A percentile compares a stretch with the other conserved stretches of the same genome.
These are phyloP conservation scores for Synanthedon tipuliformis DNA, from an alignment of 2,888 invertebrate species.

Conservation along the genomic window DNA sequence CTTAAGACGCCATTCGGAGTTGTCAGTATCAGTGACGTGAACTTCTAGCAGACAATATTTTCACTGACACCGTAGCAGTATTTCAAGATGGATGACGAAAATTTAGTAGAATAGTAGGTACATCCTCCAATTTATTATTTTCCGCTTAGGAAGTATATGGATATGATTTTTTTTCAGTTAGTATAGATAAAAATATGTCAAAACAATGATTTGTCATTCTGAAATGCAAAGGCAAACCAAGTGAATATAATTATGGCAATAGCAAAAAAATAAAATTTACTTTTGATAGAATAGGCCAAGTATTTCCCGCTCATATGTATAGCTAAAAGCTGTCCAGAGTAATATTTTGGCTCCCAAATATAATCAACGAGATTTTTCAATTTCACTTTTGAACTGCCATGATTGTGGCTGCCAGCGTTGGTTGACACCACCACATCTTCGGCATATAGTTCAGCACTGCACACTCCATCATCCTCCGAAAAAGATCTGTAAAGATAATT, in stretches of 20 bases:
- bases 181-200: too few relatives aligned
- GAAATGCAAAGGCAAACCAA: neutral
- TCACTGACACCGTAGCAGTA: too few relatives aligned
- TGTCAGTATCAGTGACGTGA: too few relatives aligned
- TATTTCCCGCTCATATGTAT: constrained; percentile 88
- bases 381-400: constrained; percentile 91
- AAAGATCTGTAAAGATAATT: constrained; percentile 56
- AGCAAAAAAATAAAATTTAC: constrained; percentile 50
- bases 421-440: constrained; percentile 78
- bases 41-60: too few relatives aligned
- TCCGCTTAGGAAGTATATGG: too few relatives aligned
- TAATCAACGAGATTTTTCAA: constrained; percentile 91
- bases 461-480: constrained; percentile 70
- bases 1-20: too few relatives aligned
- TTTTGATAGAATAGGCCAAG: constrained; percentile 92
- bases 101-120: too few relatives aligned
- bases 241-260: constrained; percentile 1
- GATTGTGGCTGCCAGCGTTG: constrained; percentile 78
- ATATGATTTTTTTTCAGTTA: too few relatives aligned
- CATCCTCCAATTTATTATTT: too few relatives aligned
- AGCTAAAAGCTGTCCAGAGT: constrained; percentile 88
- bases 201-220: neutral
- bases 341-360: constrained; percentile 91
- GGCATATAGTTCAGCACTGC: constrained; percentile 67
- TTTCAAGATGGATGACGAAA: too few relatives aligned